These are phyloP conservation scores for Eremobia ochroleuca DNA, from an alignment of 2,888 invertebrate species.

Conservation along the genomic window DNA sequence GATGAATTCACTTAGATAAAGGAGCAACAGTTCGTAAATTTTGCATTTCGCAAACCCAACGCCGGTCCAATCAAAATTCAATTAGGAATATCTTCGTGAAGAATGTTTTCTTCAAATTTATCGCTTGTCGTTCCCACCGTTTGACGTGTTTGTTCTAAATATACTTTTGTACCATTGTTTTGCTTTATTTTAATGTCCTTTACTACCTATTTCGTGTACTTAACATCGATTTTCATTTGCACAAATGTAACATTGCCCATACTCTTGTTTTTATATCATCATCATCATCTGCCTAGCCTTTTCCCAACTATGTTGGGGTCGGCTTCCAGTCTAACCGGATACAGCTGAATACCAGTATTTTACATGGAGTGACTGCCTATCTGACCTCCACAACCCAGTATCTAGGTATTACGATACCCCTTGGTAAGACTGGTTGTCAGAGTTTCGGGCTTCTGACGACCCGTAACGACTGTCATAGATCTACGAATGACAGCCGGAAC, in stretches of 20 bases:
- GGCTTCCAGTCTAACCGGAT: too few species aligned
- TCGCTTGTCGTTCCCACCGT: slow-evolving; percentile 25
- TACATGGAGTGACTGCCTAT: too few species aligned
- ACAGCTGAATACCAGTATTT: too few species aligned
- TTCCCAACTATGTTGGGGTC: too few species aligned
- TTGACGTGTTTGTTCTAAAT: slow-evolving; percentile 24
- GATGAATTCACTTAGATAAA: slow-evolving; percentile 74
- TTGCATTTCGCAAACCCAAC: slow-evolving; percentile 55
- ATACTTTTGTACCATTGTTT: slow-evolving; percentile 20
- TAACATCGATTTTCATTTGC: background rate
- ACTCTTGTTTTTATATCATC: background rate
- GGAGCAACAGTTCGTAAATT: slow-evolving; percentile 73
- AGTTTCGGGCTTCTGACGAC: too few species aligned
- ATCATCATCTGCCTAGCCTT: too few species aligned
- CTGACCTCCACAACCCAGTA: too few species aligned
- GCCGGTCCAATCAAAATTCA: slow-evolving; percentile 63
- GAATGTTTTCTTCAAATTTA: slow-evolving; percentile 54
- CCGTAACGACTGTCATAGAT: too few species aligned
- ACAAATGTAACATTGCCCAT: background rate
- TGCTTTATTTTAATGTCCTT: background rate
- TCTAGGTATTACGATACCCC: too few species aligned
- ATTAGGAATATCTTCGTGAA: slow-evolving; percentile 66
- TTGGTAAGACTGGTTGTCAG: too few species aligned
- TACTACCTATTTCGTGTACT: background rate
- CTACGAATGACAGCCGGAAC: too few species aligned